These are phyloP conservation scores for Meda fulgida DNA, from an alignment of 2,797 vertebrate genomes.

Conservation along the genomic window DNA sequence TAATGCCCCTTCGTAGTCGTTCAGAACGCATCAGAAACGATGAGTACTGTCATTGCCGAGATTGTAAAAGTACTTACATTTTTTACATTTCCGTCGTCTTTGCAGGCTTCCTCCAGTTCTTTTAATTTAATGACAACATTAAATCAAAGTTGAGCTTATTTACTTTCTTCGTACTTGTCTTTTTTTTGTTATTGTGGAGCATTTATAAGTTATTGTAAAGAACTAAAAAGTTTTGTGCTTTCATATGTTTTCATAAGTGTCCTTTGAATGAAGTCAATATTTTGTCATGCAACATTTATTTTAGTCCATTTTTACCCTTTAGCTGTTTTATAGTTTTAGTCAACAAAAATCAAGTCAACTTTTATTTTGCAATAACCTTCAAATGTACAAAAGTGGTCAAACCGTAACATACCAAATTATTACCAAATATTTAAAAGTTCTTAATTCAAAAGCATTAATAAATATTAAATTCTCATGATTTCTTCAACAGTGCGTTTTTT, in stretches of 20 bases:
- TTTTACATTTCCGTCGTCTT: slow-evolving; percentile 20
- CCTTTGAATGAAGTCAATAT: not conserved
- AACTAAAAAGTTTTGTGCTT: not conserved
- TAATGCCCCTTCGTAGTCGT: slow-evolving; percentile 45
- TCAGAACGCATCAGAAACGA: slow-evolving; percentile 35
- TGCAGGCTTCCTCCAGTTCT: not conserved
- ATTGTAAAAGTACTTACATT: slow-evolving; percentile 32
- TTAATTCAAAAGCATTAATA: not conserved
- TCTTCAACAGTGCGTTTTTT: not conserved
- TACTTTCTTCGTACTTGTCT: slow-evolving; percentile 12
- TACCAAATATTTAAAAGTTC: not conserved
- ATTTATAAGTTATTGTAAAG: not conserved
- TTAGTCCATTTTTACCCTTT: not conserved
- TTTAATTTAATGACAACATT: not conserved
- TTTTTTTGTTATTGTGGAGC: not conserved
- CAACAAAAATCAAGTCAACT: not conserved
- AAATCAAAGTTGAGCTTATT: slow-evolving; percentile 28
- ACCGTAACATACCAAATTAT: not conserved
- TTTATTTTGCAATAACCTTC: not conserved
- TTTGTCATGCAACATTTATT: not conserved
- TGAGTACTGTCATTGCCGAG: slow-evolving; percentile 24
- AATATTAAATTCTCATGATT: not conserved
- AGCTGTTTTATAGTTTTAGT: not conserved
- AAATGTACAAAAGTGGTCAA: not conserved
- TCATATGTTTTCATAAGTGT: not conserved